These are phyloP conservation scores for Urocolius indicus DNA, from an alignment of 2,113 vertebrate genomes.

Conservation along the genomic window DNA sequence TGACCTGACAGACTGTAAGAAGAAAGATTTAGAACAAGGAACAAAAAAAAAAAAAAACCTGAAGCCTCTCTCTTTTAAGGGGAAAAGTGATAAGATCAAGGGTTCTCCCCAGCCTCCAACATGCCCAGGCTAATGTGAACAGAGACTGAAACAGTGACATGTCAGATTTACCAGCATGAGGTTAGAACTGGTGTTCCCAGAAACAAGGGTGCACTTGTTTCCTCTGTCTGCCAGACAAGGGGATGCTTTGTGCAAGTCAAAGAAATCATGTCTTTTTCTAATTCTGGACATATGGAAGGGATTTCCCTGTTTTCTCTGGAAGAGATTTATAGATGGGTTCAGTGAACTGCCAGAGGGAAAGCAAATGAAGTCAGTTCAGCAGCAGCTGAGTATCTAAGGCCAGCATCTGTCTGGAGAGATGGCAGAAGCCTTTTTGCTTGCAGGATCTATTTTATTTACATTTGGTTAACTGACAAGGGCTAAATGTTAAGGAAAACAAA, in stretches of 20 bases:
- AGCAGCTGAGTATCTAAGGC: neutral
- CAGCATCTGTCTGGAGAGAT: neutral
- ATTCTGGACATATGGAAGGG: conserved; percentile 26
- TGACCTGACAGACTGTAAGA: neutral
- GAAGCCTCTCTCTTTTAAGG: neutral
- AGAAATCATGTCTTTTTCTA: neutral
- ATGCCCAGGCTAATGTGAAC: neutral
- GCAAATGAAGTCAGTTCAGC: neutral
- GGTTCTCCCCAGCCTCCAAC: neutral
- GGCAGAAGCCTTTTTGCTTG: neutral
- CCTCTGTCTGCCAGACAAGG: neutral
- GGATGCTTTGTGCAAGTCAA: conserved; percentile 2
- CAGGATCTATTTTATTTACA: neutral
- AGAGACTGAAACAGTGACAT: neutral
- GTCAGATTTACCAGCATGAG: neutral
- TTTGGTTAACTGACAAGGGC: neutral
- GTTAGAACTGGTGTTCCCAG: neutral
- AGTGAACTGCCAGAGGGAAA: neutral
- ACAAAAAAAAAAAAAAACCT: too few species aligned
- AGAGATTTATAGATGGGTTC: conserved; percentile 16
- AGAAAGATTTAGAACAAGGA: neutral
- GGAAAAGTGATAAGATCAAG: neutral
- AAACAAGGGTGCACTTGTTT: conserved; percentile 61
- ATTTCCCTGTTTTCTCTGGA: conserved; percentile 25
- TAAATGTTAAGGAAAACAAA: neutral